Conservation (phyloP, 2,113 vertebrate genomes). For the Chascanopsetta lugubris region DNA sequence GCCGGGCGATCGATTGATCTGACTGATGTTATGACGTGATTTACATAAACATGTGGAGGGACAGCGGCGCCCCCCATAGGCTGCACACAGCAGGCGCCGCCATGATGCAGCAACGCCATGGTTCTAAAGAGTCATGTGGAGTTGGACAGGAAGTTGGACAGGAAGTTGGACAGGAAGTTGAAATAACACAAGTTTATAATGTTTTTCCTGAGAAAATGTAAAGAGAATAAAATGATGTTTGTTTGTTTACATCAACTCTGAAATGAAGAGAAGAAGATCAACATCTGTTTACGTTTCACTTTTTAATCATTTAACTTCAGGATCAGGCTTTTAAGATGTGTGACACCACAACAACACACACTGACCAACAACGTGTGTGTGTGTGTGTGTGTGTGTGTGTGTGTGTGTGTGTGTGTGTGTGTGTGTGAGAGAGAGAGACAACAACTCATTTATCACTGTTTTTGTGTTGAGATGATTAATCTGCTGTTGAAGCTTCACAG, state of each 20-base stretch:
- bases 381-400: neutral
- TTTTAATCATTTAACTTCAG: too few species aligned
- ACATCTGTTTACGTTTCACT: too few species aligned
- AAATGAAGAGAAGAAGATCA: too few species aligned
- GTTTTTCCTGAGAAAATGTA: neutral
- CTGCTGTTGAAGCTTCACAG: constrained; percentile 72
- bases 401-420: neutral
- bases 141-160: neutral
- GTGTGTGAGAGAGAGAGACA: neutral
- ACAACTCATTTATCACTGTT: constrained; percentile 79
- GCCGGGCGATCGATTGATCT: constrained; percentile 74
- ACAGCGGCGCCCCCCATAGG: constrained; percentile 20
- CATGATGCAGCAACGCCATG: neutral
- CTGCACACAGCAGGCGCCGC: constrained; percentile 31
- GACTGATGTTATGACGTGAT: constrained; percentile 81
- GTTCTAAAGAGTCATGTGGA: constrained; percentile 47
- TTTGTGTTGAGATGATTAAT: constrained; percentile 79
- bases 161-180: neutral
- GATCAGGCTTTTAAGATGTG: too few species aligned
- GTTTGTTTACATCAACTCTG: neutral
- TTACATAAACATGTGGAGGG: constrained; percentile 72
- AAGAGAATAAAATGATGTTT: too few species aligned
- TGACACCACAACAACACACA: too few species aligned
- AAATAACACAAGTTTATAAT: neutral
- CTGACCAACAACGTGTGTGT: too few species aligned